Evolutionary conservation across 2,113 vertebrate genomes (phyloP), one percentile per base, ranked within the genome.

Genomic region (Seriola aureovittata): DNA sequence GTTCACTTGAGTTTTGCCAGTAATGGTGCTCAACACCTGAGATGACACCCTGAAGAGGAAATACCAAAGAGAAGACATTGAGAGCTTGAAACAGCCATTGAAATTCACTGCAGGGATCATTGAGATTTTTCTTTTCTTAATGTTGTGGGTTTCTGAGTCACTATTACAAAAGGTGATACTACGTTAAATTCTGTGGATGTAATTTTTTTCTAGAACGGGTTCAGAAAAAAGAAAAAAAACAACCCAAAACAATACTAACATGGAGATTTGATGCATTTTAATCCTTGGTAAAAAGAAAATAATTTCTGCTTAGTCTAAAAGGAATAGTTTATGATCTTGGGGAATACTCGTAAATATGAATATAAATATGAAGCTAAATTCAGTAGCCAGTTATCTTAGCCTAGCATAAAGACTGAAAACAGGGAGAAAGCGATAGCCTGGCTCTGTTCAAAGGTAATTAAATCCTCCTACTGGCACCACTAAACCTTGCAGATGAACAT

Each of bases 1-100:
- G 50, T 75, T 57, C 63, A 76, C 71, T 73, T 60, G 65, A 66
- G 9, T 50, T 38, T 81, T 75, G 34, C 50, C 75, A 46, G 71
- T 64, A 59, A 38, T 38, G 16, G 17, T 5, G 4, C 62, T 75
- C 32, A 38, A 8, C 8, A 7, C 38, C 38, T 38, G 5, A 64
- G 50, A 58, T 55, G 50, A 5, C n/a, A 11, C 42, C 73, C 60
- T n/a, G 5, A 62, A 44, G 64, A 64, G 11, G 8, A 55, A 71
- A 17, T 17, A 5, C 25, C 46, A 59, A 42, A 71, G 55, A 25
- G 59, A 57, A 13, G 46, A 65, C 21, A 29, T 29, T 0, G 7
- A 54, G 19, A 16, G 14, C 16, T n/a, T 23, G 11, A 58, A 46
- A 48, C 19, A 13, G 19, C 36, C 3, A 52, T 9, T 19, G 10